Percentiles rank a stretch among this genome's conserved stretches.
These are phyloP conservation scores for Lasioglossum calceatum DNA, from an alignment of 2,888 invertebrate genomes.

Conservation along the genomic window DNA sequence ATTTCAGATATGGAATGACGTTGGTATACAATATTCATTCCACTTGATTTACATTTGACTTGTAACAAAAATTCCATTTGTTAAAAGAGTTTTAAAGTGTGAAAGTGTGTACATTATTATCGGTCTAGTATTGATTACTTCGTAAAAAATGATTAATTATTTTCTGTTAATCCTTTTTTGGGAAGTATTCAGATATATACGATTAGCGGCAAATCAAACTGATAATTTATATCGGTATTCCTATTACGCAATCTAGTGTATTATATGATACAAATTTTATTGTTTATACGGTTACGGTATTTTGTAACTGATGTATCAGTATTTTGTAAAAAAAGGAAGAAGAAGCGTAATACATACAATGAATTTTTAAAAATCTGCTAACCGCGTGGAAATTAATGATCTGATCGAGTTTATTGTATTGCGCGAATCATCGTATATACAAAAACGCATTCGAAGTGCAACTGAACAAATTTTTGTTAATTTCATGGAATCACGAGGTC, in stretches of 20 bases:
- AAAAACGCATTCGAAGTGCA: conserved; percentile 33
- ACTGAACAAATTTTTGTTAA: conserved; percentile 11
- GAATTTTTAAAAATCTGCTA: conserved; percentile 16
- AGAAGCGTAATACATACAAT: conserved; percentile 42
- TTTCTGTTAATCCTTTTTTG: conserved; percentile 11
- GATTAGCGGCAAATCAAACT: conserved; percentile 19
- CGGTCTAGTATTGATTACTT: conserved; percentile 25
- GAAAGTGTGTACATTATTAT: conserved; percentile 48
- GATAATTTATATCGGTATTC: conserved; percentile 27
- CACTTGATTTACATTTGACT: conserved; percentile 49
- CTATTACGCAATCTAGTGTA: conserved; percentile 13
- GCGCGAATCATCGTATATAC: conserved; percentile 9
- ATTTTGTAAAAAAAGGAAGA: conserved; percentile 29
- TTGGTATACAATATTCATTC: conserved; percentile 28
- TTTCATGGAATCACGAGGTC: neutral
- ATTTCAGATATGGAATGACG: neutral
- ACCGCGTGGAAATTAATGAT: conserved; percentile 11
- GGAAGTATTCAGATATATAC: conserved; percentile 13
- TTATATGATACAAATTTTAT: conserved; percentile 15
- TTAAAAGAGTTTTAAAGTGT: conserved; percentile 29
- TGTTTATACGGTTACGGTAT: conserved; percentile 36
- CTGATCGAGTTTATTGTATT: conserved; percentile 47
- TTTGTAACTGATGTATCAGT: conserved; percentile 46
- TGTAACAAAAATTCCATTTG: conserved; percentile 31
- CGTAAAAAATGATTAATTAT: conserved; percentile 30